These are phyloP conservation scores for Drosophila insularis DNA, from an alignment of 1,140 invertebrate genomes.

Conservation along the genomic window DNA sequence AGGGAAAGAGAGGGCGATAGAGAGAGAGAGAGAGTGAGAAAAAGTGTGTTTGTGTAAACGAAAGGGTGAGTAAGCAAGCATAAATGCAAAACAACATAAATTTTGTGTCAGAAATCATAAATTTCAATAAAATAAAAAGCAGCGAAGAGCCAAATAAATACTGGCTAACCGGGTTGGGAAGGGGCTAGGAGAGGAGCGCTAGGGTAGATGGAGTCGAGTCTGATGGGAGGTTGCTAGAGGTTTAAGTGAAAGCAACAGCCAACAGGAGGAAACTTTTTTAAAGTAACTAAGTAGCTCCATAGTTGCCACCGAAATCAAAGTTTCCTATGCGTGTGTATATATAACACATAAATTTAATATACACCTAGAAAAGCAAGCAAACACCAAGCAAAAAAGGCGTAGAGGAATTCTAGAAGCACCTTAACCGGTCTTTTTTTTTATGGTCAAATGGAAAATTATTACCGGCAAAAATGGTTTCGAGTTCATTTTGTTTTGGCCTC, in stretches of 20 bases:
- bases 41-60: not conserved
- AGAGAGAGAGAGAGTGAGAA: not conserved
- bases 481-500: not conserved
- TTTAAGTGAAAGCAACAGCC: constrained; percentile 67
- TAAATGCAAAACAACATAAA: constrained; percentile 77
- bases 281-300: constrained; percentile 16
- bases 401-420: not conserved
- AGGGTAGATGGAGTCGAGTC: no score
- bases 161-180: not conserved
- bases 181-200: not conserved
- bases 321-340: constrained; percentile 2
- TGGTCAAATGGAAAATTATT: constrained; percentile 10
- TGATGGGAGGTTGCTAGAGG: not conserved
- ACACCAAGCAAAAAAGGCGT: no score
- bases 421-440: not conserved
- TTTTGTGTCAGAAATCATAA: constrained; percentile 78
- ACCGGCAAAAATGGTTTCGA: not conserved
- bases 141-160: constrained; percentile 72
- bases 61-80: constrained; percentile 5
- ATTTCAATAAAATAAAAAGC: constrained; percentile 75
- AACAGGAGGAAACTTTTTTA: constrained; percentile 40
- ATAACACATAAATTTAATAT: constrained; percentile 10
- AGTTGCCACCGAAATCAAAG: not conserved
- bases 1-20: not conserved
- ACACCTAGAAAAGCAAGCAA: not conserved